Evolutionary conservation across 2,113 vertebrate species (phyloP).

Genomic region (Panthera leo): DNA sequence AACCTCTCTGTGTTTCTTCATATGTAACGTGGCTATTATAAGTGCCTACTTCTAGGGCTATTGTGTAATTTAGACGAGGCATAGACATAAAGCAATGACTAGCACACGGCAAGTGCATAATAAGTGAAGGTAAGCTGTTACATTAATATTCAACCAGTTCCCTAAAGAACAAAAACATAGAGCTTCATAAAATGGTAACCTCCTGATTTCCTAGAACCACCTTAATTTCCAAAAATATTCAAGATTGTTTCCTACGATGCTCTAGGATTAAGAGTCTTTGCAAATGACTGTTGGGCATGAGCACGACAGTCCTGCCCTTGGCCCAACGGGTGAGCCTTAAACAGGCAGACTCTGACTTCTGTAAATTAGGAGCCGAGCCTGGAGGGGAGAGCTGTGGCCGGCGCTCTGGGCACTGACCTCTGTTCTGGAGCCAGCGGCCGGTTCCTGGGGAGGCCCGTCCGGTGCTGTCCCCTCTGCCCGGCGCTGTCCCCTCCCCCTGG

Average conservation of each 20-base stretch:
- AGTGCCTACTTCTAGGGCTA: background rate
- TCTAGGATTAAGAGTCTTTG: background rate
- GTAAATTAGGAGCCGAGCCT: background rate
- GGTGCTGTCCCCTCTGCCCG: no score
- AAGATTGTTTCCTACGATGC: background rate
- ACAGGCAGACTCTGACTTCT: background rate
- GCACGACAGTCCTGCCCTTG: background rate
- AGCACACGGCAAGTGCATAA: background rate
- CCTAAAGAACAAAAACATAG: background rate
- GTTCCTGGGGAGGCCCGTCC: no score
- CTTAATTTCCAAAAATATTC: background rate
- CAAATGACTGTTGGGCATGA: background rate
- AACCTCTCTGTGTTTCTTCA: background rate
- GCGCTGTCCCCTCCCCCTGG: background rate
- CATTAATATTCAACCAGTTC: background rate
- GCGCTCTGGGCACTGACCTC: background rate
- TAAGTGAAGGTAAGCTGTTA: background rate
- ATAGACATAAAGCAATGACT: accelerated
- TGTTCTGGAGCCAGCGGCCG: background rate
- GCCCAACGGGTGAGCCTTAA: background rate
- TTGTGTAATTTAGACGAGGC: background rate
- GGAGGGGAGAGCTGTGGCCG: background rate
- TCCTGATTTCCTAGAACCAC: background rate
- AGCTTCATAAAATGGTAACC: background rate
- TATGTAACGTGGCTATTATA: background rate